These are phyloP conservation scores for Garra rufa DNA, from an alignment of 2,113 vertebrate genomes.

Conservation along the genomic window DNA sequence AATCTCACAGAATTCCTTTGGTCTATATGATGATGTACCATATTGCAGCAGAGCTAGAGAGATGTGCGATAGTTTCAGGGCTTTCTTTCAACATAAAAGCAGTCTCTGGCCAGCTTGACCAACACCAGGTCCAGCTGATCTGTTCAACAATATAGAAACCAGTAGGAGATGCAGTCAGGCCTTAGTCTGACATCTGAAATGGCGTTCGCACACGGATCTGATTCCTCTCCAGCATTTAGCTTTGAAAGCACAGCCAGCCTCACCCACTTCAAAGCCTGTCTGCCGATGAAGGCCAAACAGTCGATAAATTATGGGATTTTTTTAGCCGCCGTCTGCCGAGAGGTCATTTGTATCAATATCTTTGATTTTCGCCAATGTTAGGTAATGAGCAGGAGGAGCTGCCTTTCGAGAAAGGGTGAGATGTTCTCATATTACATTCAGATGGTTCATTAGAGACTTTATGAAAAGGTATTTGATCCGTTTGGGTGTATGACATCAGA, in stretches of 20 bases:
- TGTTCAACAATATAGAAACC: background rate
- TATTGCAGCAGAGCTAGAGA: background rate
- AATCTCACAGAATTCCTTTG: slow-evolving; percentile 15
- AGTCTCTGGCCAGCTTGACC: background rate
- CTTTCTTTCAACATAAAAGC: slow-evolving; percentile 7
- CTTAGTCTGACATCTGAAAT: slow-evolving; percentile 5
- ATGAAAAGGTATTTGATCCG: slow-evolving; percentile 63
- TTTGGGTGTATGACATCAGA: slow-evolving; percentile 48
- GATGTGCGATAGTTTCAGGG: slow-evolving; percentile 1
- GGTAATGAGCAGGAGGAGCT: slow-evolving; percentile 63
- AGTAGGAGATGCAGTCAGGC: background rate
- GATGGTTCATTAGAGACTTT: slow-evolving; percentile 59
- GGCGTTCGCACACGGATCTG: background rate
- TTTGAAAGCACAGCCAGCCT: slow-evolving; percentile 50
- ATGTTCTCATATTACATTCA: slow-evolving; percentile 62
- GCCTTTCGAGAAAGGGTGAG: slow-evolving; percentile 50
- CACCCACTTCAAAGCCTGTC: slow-evolving; percentile 56
- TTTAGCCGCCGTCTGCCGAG: slow-evolving; percentile 45
- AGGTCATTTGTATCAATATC: slow-evolving; percentile 68
- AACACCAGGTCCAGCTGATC: background rate
- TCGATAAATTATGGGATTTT: slow-evolving; percentile 59
- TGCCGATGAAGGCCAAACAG: slow-evolving; percentile 50
- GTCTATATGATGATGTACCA: slow-evolving; percentile 26
- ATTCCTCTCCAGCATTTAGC: slow-evolving; percentile 39
- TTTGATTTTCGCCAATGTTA: slow-evolving; percentile 71